Conservation (phyloP, 2,888 invertebrate genomes). For the Campoplex capitator region DNA sequence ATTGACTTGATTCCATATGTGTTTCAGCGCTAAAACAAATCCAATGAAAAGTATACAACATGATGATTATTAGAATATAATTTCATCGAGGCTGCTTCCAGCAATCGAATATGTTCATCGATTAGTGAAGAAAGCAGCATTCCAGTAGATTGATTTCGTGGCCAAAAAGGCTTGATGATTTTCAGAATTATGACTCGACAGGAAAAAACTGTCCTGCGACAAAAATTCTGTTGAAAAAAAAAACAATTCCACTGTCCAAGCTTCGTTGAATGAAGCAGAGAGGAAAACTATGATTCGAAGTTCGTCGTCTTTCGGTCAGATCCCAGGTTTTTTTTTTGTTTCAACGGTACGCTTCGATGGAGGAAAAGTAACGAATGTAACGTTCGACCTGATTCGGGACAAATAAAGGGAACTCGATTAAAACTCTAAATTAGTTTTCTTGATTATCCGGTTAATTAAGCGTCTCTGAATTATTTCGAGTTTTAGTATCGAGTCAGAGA, state of each 20-base stretch:
- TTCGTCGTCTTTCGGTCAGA: neutral
- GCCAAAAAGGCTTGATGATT: neutral
- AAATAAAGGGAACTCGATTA: slow-evolving; percentile 14
- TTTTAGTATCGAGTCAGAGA: neutral
- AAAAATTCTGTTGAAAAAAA: neutral
- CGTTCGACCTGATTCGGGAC: slow-evolving; percentile 11
- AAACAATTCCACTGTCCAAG: neutral
- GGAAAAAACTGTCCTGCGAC: neutral
- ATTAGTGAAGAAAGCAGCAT: neutral
- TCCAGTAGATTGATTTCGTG: neutral
- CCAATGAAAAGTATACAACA: neutral
- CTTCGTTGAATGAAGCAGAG: neutral
- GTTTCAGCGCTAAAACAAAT: neutral
- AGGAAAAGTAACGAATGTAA: slow-evolving; percentile 6
- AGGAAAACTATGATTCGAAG: neutral
- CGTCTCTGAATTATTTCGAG: neutral
- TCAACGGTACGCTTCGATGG: neutral
- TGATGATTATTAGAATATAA: neutral
- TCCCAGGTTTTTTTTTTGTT: neutral
- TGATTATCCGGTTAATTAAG: slow-evolving; percentile 23
- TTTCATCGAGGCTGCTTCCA: neutral
- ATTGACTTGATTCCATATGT: neutral
- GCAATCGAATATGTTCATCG: neutral
- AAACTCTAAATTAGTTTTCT: slow-evolving; percentile 14
- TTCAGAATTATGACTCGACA: neutral